Evolutionary conservation across 2,888 invertebrate genomes (phyloP), one percentile per base, ranked within the genome.

Genomic region (Diarsia dahlii): DNA sequence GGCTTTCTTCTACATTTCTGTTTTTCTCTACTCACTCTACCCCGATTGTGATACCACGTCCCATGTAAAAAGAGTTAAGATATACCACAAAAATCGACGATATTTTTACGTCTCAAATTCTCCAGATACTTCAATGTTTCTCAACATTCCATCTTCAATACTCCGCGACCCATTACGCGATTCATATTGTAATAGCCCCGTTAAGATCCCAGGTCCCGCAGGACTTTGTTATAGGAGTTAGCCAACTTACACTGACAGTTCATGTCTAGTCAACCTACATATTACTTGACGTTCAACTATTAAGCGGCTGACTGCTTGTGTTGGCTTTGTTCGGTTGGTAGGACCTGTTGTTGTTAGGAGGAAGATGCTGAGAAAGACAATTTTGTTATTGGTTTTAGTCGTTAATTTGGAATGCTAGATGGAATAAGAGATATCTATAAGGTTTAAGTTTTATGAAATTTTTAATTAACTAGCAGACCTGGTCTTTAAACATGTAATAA

Each of bases 161-260:
- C 58, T 80, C 71, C 15, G 46, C 60, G 63, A 15, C 50, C 46
- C 4, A 60, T 60, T 69, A 71, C 65, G 72, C 46, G 60, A 69
- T 81, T 65, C 76, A 71, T 69, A 70, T 67, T 81, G 70, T 81
- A 81, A 81, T 78, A 68, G 58, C 23, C 23, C 60, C 34, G 67
- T 62, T 76, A 80, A 80, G 62, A 70, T 67, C 67, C 65, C 39
- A 62, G 62, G 70, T 71, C 81, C 50, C 74, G 13, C 58, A 46
- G 56, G 81, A 81, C 28, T 78, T 71, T 71, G 74, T 81, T 81
- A 56, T 20, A 56, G 54, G 54, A 81, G 81, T 81, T 71, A 78
- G 34, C n/a, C 48, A 74, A 81, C 67, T 81, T 65, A 58, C 12
- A 54, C 63, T 78, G 78, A 78, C 81, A 71, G 78, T 78, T 81